Evolutionary conservation across 2,888 invertebrate genomes (phyloP).

Genomic region (Pollenia labialis): DNA sequence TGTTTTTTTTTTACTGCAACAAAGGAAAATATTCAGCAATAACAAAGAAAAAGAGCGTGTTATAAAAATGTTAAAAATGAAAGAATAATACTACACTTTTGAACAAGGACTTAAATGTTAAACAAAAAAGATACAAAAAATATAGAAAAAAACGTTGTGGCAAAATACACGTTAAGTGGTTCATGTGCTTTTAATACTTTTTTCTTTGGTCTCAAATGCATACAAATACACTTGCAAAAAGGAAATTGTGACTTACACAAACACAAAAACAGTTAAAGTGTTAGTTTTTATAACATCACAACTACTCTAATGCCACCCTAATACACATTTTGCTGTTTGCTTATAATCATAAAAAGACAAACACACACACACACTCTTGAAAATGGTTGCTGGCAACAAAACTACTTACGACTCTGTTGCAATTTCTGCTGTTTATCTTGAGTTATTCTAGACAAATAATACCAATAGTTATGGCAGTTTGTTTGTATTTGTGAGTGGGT

Average conservation of each 20-base stretch:
- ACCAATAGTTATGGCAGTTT: neutral
- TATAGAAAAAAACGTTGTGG: constrained; percentile 25
- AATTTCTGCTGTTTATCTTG: neutral
- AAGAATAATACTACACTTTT: constrained; percentile 50
- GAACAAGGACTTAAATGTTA: constrained; percentile 36
- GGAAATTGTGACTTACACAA: constrained; percentile 45
- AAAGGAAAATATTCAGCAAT: constrained; percentile 15
- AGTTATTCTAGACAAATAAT: constrained; percentile 25
- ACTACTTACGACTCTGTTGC: neutral
- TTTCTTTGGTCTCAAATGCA: constrained; percentile 6
- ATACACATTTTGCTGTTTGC: neutral
- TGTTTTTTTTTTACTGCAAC: constrained; percentile 7
- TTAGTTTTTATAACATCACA: constrained; percentile 28
- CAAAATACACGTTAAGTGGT: constrained; percentile 70
- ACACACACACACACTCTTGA: neutral
- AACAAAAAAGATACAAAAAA: neutral
- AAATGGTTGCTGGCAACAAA: neutral
- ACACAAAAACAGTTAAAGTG: constrained; percentile 8
- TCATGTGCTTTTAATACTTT: constrained; percentile 62
- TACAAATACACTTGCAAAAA: constrained; percentile 47
- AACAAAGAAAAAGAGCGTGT: constrained; percentile 9
- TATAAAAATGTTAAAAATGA: constrained; percentile 17
- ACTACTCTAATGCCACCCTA: constrained; percentile 19
- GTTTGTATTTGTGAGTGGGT: neutral
- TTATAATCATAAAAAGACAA: neutral